Base-by-base conservation (phyloP, 2,888 invertebrate species). In the Pyralis farinalis region DNA sequence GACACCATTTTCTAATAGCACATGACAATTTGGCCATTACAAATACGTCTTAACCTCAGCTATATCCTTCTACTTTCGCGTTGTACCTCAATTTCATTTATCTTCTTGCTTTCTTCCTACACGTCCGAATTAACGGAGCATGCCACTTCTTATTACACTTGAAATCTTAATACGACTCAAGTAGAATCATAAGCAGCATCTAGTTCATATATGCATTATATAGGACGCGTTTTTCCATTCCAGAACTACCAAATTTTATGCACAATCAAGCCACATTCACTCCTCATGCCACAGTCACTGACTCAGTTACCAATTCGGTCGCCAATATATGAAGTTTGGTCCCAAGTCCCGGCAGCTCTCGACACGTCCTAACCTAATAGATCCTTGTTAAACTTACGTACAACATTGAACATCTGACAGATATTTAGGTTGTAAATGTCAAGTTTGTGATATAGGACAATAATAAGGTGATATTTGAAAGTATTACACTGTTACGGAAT, bases 191-290 rank as follows among this genome's bases (percentile, higher is more conserved):
- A n/a, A n/a, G n/a, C n/a, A n/a, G n/a, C n/a, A n/a, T n/a, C n/a
- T n/a, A n/a, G n/a, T n/a, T n/a, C n/a, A n/a, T n/a, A n/a, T n/a
- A n/a, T n/a, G n/a, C n/a, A n/a, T n/a, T n/a, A n/a, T n/a, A n/a
- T n/a, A n/a, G n/a, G n/a, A n/a, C n/a, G n/a, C n/a, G n/a, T n/a
- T n/a, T n/a, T n/a, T n/a, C n/a, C n/a, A n/a, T 42, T 50, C 55
- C 53, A 31, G 55, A 48, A 53, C 55, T 50, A 36, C 2, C 36
- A 43, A 42, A 31, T 30, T 16, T 58, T 56, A 47, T 63, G 58
- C 66, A 75, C 75, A 84, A 84, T 82, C 83, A 82, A 68, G 68
- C 64, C 65, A 76, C 68, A 83, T 83, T 83, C 82, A 83, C 52
- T 55, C 57, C 52, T 49, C 57, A 58, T 63, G 66, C n/a, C n/a